A percentile compares a stretch with the other conserved stretches of the same genome.
Evolutionary conservation across 2,113 vertebrate genomes (phyloP).

Genomic region (Neofelis nebulosa): DNA sequence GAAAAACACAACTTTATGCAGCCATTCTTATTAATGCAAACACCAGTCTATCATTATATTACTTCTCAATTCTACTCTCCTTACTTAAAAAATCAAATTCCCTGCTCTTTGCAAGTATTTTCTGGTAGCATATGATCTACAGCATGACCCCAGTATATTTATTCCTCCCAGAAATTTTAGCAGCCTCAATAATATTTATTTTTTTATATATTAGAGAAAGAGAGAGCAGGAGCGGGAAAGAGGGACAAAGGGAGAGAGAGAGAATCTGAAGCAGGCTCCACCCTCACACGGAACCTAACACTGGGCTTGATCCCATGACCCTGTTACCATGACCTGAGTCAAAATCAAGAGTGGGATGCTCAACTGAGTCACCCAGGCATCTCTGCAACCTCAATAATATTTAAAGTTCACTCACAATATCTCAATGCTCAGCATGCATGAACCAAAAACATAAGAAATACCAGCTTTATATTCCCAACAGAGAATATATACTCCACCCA

Average conservation of each 20-base stretch:
- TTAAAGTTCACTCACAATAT: background rate
- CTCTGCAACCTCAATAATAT: background rate
- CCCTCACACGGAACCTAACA: too few species aligned
- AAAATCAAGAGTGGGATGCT: too few species aligned
- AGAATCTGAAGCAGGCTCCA: too few species aligned
- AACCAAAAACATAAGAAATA: background rate
- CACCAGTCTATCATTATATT: background rate
- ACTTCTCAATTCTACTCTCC: background rate
- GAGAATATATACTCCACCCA: background rate
- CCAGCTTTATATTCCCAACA: background rate
- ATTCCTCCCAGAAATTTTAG: background rate
- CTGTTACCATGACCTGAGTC: too few species aligned
- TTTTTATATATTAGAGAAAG: too few species aligned
- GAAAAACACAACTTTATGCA: background rate
- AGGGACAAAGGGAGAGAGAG: too few species aligned
- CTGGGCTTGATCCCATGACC: too few species aligned
- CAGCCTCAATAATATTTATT: background rate
- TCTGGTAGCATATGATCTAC: background rate
- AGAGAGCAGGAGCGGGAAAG: too few species aligned
- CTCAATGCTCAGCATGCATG: background rate
- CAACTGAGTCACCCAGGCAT: too few species aligned
- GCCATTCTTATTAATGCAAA: background rate
- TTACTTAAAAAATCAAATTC: background rate
- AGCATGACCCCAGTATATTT: background rate
- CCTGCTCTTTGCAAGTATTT: background rate